Evolutionary conservation across 2,888 invertebrate genomes (phyloP), one percentile per base, ranked within the genome.

Genomic region (Drosophila acutilabella): DNA sequence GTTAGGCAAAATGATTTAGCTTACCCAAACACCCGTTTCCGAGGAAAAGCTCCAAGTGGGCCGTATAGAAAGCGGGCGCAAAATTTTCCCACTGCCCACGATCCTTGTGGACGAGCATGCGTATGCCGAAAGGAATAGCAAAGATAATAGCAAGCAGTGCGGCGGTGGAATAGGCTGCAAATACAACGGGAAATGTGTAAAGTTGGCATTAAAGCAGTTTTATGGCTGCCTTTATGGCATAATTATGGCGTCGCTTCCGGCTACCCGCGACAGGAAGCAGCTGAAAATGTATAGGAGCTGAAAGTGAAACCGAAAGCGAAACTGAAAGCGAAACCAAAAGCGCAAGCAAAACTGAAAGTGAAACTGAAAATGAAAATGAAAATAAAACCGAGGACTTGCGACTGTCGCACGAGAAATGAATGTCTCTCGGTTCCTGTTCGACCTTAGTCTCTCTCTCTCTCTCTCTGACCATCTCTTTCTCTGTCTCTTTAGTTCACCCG

Each of bases 131-230:
- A 44, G 95, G 94, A 64, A 96, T 94, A 73, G 95, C 95, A 83
- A 95, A 95, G 40, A 95, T 89, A 78, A 96, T 95, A 14, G 95
- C 95, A 88, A 96, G 93, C 57, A 96, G 93, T 40, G 96, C 96
- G 13, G 96, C 96, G 3, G 95, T 94, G n/a, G 96, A 96, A 89
- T 96, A 95, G 57, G 96, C 96, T 94, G 93, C 10, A 6, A 62
- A 40, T 36, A 45, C 59, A 77, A 73, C 57, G 68, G 68, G 18
- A 65, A 65, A 61, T 60, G 53, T 64, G 51, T 48, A 40, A 45
- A 52, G 66, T 73, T 48, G 44, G 41, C 26, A 71, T 65, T 77
- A 59, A 66, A 67, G 61, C 66, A 60, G 59, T 74, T 78, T 81
- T 89, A 75, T 87, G 74, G 87, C 53, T 70, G 59, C 20, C 50